These are phyloP conservation scores for Isaurus tuberculatus DNA, from an alignment of 92 coral and sea anemone genomes.

Conservation along the genomic window DNA sequence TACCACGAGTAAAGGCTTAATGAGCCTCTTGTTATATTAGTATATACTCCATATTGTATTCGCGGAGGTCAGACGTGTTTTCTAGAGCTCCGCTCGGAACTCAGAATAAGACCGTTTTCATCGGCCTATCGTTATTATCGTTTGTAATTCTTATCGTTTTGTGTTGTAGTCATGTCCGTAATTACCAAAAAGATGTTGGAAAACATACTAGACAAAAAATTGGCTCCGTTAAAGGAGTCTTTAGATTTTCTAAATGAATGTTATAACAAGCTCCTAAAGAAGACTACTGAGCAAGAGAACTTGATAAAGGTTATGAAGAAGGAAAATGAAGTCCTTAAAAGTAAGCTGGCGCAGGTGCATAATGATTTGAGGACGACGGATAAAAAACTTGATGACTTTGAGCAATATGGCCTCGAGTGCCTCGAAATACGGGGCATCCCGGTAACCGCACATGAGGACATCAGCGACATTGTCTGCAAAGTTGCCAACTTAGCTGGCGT, in stretches of 20 bases:
- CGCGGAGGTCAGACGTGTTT: no score
- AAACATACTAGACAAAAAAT: constrained; percentile 6
- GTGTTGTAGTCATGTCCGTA: constrained; percentile 9
- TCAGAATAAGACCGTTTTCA: no score
- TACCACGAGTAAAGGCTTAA: no score
- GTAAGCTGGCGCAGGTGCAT: constrained; percentile 1
- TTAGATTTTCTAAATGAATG: constrained; percentile 10
- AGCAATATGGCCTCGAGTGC: constrained; percentile 19
- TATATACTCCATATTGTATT: no score
- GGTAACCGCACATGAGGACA: neutral
- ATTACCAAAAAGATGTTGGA: neutral
- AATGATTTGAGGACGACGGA: constrained; percentile 6
- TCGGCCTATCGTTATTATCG: no score
- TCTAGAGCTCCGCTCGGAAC: no score
- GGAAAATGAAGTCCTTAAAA: constrained; percentile 11
- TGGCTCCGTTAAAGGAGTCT: constrained; percentile 14
- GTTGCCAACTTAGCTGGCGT: neutral
- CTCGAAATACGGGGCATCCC: neutral
- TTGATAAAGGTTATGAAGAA: constrained; percentile 9
- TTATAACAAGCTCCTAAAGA: constrained; percentile 9
- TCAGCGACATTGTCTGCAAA: constrained; percentile 1
- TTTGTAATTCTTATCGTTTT: no score
- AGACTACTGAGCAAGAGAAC: constrained; percentile 15
- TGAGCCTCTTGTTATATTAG: no score
- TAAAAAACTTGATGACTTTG: neutral